Evolutionary conservation across 2,797 vertebrate genomes (phyloP).

Genomic region (Adelosebastes latens): DNA sequence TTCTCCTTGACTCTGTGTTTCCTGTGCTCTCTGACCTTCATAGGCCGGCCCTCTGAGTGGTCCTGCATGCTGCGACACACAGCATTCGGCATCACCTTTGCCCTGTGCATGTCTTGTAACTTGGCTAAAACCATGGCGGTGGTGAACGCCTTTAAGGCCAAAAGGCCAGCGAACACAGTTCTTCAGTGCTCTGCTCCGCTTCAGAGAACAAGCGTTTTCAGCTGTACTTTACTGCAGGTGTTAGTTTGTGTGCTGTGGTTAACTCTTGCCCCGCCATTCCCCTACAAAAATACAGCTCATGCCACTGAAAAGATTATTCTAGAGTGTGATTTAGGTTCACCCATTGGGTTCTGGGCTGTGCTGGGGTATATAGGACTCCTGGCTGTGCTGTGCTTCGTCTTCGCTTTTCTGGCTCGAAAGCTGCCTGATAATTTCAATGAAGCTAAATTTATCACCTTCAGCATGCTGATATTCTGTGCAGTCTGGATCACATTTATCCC

Average conservation of each 20-base stretch:
- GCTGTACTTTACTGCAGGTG: constrained; percentile 75
- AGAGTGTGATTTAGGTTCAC: constrained; percentile 79
- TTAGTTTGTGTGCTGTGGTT: constrained; percentile 79
- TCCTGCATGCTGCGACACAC: constrained; percentile 81
- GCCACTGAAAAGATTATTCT: constrained; percentile 74
- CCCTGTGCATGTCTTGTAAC: constrained; percentile 80
- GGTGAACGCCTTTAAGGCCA: constrained; percentile 76
- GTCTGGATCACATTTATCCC: constrained; percentile 83
- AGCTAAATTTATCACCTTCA: constrained; percentile 83
- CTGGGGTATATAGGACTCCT: constrained; percentile 78
- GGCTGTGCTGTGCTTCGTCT: constrained; percentile 71
- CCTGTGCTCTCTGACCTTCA: constrained; percentile 79
- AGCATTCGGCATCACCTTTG: constrained; percentile 77
- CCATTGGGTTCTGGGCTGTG: constrained; percentile 79
- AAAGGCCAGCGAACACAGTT: constrained; percentile 58
- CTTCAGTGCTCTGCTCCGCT: constrained; percentile 72
- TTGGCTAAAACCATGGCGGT: constrained; percentile 81
- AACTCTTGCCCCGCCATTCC: constrained; percentile 70
- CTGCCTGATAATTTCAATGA: constrained; percentile 84
- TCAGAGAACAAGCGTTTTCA: constrained; percentile 76
- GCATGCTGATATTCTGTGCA: constrained; percentile 82
- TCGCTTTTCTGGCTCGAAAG: constrained; percentile 80
- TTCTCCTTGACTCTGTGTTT: constrained; percentile 79
- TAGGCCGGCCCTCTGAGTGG: constrained; percentile 73
- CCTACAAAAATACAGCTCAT: constrained; percentile 70